A percentile compares a stretch with the other conserved stretches of the same genome.
Evolutionary conservation across 2,797 vertebrate species (phyloP).

Genomic region (Scyliorhinus canicula): DNA sequence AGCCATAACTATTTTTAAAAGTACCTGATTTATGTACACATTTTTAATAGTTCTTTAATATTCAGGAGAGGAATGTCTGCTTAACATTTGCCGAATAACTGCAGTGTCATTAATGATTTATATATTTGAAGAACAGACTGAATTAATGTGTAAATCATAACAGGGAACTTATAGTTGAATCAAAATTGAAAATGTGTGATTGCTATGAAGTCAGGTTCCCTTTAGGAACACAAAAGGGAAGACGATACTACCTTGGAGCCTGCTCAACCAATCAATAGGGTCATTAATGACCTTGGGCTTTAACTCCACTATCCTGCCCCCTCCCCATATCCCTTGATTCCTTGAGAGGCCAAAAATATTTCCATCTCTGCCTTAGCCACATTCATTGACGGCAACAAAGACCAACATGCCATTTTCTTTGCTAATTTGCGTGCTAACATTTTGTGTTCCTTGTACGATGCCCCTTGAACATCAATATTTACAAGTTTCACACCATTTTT

Average conservation of each 20-base stretch:
- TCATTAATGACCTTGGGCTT: background rate
- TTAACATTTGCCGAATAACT: background rate
- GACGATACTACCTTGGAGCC: too few species aligned
- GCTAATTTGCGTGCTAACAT: too few species aligned
- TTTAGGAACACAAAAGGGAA: background rate
- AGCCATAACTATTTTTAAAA: background rate
- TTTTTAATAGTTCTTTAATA: background rate
- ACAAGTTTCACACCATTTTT: too few species aligned
- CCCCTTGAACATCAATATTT: too few species aligned
- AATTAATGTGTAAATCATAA: background rate
- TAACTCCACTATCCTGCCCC: background rate
- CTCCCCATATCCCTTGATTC: background rate
- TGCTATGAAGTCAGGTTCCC: background rate
- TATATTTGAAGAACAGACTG: background rate
- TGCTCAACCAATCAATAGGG: background rate
- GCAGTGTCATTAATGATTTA: constrained; percentile 11
- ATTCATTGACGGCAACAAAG: background rate
- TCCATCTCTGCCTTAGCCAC: background rate
- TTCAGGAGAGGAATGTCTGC: background rate
- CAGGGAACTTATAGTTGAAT: background rate
- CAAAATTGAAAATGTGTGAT: background rate
- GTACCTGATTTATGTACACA: background rate
- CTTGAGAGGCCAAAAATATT: background rate
- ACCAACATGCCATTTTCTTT: too few species aligned
- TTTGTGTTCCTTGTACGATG: too few species aligned